A percentile compares a stretch with the other conserved stretches of the same genome.
phyloP scores from a whole-genome alignment of 2,797 vertebrate genomes.

The Paramormyrops hopkinsi region DNA sequence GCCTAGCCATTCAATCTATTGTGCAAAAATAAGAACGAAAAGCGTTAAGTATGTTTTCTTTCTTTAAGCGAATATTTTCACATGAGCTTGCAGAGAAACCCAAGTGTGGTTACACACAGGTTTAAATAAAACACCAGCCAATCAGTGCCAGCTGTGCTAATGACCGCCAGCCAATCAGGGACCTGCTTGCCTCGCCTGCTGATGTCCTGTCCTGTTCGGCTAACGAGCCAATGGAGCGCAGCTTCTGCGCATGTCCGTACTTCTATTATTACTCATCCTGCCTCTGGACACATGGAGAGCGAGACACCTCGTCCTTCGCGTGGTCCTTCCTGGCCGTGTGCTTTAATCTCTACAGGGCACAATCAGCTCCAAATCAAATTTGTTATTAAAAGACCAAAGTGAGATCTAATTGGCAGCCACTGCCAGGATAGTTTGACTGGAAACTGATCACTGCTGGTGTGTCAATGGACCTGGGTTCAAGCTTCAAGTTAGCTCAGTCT shows the following conservation, averaged over 20 bases:
- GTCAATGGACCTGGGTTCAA: background rate
- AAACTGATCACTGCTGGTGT: background rate
- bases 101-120: background rate
- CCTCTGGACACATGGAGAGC: background rate
- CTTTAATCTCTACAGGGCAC: background rate
- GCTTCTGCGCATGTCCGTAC: background rate
- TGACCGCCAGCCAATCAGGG: background rate
- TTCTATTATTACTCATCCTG: background rate
- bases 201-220: background rate
- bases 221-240: background rate
- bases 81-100: background rate
- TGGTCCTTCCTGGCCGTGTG: background rate
- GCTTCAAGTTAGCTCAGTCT: background rate
- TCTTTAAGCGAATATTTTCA: background rate
- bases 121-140: background rate
- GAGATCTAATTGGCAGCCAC: background rate
- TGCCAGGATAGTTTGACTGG: background rate
- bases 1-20: background rate
- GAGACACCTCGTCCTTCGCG: background rate
- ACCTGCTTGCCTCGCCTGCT: background rate
- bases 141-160: background rate
- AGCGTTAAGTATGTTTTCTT: background rate
- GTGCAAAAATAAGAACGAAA: background rate
- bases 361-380: background rate
- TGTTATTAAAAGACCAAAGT: background rate